Base-by-base conservation (phyloP, 2,797 vertebrate genomes). In the Lithobates sylvaticus region DNA sequence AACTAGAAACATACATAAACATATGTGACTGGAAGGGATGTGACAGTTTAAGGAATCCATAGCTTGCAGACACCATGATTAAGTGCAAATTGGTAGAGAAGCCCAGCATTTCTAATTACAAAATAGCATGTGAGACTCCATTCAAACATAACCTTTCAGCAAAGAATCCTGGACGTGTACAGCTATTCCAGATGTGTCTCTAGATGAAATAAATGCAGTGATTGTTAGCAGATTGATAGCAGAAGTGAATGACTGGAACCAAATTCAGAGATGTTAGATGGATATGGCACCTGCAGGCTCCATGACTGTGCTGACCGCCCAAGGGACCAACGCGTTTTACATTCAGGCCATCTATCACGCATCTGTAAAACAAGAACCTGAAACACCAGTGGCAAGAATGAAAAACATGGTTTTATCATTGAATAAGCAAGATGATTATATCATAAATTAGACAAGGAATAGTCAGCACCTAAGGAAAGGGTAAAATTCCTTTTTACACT, bases 141-240 rank as follows among this genome's bases (percentile, higher is more conserved):
- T 88, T 44, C 79, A 89, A 90, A 88, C n/a, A 85, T 39, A 89
- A 82, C 42, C 78, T 92, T 89, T 91, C 89, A 89, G 88, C 67
- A 86, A 91, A 92, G 84, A 84, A 0, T 84, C 89, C 85, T 85
- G 83, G 86, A 89, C 84, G 86, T 13, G 67, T 83, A 89, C 78
- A 85, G 79, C 81, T 92, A 85, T 90, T 91, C 89, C 91, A 92
- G 91, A 92, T 91, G 88, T 88, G 92, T 79, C 88, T 88, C 16
- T 76, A 89, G 90, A 91, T 92, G 89, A 92, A 94, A 92, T 88
- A 90, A 92, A 90, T 88, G 64, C 78, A 89, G 83, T 2, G 0
- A 87, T 88, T 90, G 79, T 88, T 91, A 91, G 86, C 84, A 91
- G 90, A 91, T 90, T 89, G 89, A 90, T 32, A 83, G 78, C 76